phyloP scores from a whole-genome alignment of 1,140 invertebrate genomes.

The Harlomillsia oculata region DNA sequence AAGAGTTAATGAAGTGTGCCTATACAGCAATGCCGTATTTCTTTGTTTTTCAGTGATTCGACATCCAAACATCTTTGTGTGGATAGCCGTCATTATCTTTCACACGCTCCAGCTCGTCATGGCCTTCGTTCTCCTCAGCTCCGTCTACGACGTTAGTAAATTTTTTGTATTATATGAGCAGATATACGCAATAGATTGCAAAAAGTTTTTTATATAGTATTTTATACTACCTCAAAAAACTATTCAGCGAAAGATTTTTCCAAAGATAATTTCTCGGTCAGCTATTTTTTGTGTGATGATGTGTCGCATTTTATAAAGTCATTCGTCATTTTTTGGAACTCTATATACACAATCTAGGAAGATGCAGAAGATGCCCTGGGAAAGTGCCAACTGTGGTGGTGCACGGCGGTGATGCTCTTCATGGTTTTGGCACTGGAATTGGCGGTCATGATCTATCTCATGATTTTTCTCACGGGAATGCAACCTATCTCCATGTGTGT shows the following conservation, averaged over 20 bases:
- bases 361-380: slow-evolving; percentile 25
- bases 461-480: slow-evolving; percentile 15
- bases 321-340: not conserved
- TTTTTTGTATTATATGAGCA: no score
- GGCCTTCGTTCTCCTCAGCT: slow-evolving; percentile 16
- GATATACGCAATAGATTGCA: not conserved
- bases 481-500: slow-evolving; percentile 23
- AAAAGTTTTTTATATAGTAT: no score
- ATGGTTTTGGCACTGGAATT: slow-evolving; percentile 13
- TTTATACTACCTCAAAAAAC: no score
- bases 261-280: no score
- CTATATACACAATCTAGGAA: no score
- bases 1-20: not conserved
- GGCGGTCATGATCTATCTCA: slow-evolving; percentile 12
- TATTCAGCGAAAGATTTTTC: no score
- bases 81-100: slow-evolving; percentile 21
- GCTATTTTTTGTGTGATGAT: no score
- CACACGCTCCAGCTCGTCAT: slow-evolving; percentile 20
- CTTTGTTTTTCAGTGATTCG: slow-evolving; percentile 16
- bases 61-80: slow-evolving; percentile 16
- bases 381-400: slow-evolving; percentile 21
- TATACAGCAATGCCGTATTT: no score
- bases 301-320: no score
- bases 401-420: slow-evolving; percentile 16
- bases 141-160: slow-evolving; percentile 21